Conservation (phyloP, 2,888 invertebrate genomes). For the Portevinia maculata region DNA sequence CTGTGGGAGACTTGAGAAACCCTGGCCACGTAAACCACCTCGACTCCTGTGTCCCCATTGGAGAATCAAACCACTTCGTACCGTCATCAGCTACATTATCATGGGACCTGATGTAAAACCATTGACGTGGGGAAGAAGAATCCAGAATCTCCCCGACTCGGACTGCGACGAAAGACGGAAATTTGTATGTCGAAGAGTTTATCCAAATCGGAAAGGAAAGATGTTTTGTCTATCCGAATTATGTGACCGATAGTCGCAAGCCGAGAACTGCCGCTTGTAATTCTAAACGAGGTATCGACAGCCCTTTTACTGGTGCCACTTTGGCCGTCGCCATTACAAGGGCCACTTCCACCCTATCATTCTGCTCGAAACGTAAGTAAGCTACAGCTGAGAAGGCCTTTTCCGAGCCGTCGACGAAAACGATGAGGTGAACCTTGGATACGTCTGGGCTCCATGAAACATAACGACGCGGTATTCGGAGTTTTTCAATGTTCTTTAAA, state of each 20-base stretch:
- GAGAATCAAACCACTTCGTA: not conserved
- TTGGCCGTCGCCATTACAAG: slow-evolving; percentile 22
- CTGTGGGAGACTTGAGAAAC: not conserved
- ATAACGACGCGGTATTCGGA: not conserved
- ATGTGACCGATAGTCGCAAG: too few species aligned
- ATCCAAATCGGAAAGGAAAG: too few species aligned
- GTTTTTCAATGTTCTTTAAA: not conserved
- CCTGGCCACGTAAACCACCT: slow-evolving; percentile 17
- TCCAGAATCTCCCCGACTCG: slow-evolving; percentile 22
- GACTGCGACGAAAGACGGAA: slow-evolving; percentile 16
- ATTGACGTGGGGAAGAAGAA: slow-evolving; percentile 12
- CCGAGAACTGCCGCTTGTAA: too few species aligned
- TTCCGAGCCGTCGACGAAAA: not conserved
- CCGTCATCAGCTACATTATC: slow-evolving; percentile 35
- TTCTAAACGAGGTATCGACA: not conserved
- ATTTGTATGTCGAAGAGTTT: slow-evolving; percentile 18
- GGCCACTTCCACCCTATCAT: not conserved
- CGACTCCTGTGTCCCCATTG: not conserved
- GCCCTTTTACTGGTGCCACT: slow-evolving; percentile 15
- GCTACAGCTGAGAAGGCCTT: not conserved
- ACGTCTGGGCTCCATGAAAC: not conserved
- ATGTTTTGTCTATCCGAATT: too few species aligned
- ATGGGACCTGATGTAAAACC: slow-evolving; percentile 9
- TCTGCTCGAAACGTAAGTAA: not conserved
- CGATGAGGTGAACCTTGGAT: not conserved